phyloP scores from a whole-genome alignment of 2,888 invertebrate genomes.

The Clanis bilineata region DNA sequence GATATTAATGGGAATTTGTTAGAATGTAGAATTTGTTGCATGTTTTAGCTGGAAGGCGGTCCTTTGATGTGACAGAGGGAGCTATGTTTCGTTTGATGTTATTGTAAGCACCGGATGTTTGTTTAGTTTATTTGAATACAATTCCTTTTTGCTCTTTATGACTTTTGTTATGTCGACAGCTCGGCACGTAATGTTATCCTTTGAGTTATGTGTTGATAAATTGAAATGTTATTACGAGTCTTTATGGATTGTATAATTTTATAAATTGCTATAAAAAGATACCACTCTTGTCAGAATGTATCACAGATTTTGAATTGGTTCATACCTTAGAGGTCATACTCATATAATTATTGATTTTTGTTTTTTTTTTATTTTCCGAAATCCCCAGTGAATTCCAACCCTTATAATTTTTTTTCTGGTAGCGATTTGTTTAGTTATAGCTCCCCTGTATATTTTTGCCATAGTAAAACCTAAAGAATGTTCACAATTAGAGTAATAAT shows the following conservation, averaged over 20 bases:
- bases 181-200: background rate
- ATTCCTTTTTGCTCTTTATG: background rate
- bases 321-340: no score
- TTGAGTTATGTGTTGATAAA: background rate
- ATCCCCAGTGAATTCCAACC: no score
- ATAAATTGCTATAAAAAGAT: background rate
- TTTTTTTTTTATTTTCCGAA: no score
- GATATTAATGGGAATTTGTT: conserved; percentile 65
- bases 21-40: conserved; percentile 45
- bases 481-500: no score
- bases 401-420: no score
- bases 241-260: background rate
- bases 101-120: conserved; percentile 36
- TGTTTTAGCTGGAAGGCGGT: conserved; percentile 34
- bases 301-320: no score
- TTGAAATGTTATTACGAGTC: background rate
- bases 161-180: conserved; percentile 1
- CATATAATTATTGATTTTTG: no score
- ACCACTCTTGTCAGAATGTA: no score
- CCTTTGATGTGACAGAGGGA: conserved; percentile 38
- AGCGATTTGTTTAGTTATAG: no score
- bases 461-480: no score
- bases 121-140: conserved; percentile 18
- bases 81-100: conserved; percentile 40
- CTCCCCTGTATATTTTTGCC: no score